Conservation (phyloP, 2,888 invertebrate species). For the Allolobophora icterica region DNA sequence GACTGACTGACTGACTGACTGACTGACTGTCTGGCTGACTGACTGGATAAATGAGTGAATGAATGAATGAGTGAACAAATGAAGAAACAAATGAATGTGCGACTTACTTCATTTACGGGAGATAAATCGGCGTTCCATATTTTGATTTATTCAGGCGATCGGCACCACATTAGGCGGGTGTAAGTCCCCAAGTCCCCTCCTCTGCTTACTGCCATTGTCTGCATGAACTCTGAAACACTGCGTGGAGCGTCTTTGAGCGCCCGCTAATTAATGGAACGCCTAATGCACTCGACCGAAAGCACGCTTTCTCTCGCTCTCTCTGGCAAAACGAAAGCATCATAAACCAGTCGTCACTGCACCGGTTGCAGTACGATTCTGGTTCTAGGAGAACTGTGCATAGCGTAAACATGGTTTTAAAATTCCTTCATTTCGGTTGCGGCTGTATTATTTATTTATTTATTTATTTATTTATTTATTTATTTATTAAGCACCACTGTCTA, state of each 20-base stretch:
- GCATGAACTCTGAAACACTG: not conserved
- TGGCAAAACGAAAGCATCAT: not conserved
- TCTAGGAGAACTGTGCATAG: not conserved
- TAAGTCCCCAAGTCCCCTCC: not conserved
- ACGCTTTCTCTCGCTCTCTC: not conserved
- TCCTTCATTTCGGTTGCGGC: no score
- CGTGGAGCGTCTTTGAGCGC: not conserved
- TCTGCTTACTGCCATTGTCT: not conserved
- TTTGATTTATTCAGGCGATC: not conserved
- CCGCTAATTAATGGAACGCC: not conserved
- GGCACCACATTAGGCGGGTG: not conserved
- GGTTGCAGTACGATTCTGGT: not conserved
- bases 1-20: not conserved
- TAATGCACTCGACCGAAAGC: conserved; percentile 2
- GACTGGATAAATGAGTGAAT: not conserved
- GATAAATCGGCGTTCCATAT: not conserved
- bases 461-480: no score
- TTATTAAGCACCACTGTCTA: no score
- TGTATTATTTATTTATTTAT: no score
- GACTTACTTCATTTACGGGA: not conserved
- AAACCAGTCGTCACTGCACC: not conserved
- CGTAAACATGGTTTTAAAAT: no score
- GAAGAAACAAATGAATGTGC: not conserved
- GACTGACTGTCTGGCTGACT: not conserved
- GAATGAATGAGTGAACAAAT: not conserved